A percentile compares a stretch with the other conserved stretches of the same genome.
Evolutionary conservation across 2,888 invertebrate genomes (phyloP).

Genomic region (Andrena minutula): DNA sequence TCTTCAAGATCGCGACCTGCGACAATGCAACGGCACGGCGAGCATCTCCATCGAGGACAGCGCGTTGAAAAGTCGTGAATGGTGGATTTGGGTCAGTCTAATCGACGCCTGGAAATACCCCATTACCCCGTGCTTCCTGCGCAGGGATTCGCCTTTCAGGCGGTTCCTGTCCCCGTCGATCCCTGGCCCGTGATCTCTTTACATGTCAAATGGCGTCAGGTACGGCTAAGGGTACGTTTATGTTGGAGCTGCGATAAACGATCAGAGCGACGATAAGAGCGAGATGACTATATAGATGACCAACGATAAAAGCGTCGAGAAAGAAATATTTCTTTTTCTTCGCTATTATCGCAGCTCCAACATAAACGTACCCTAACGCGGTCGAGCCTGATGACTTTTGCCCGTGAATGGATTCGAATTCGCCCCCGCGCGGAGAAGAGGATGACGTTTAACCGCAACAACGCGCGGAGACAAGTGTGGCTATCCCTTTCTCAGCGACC

Average conservation of each 20-base stretch:
- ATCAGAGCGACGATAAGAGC: too few species aligned
- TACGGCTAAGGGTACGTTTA: too few species aligned
- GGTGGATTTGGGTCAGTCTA: conserved; percentile 33
- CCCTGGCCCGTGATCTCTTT: conserved; percentile 12
- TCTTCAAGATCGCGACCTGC: not conserved
- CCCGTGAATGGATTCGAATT: conserved; percentile 1
- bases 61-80: conserved; percentile 18
- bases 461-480: conserved; percentile 28
- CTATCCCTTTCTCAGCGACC: conserved; percentile 36
- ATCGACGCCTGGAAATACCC: conserved; percentile 26
- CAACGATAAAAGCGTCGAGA: too few species aligned
- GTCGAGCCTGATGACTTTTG: not conserved
- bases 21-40: not conserved
- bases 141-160: conserved; percentile 1
- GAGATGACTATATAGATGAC: too few species aligned
- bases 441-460: conserved; percentile 21
- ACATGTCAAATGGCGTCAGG: not conserved
- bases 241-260: too few species aligned
- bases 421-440: not conserved
- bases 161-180: conserved; percentile 22
- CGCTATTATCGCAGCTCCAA: too few species aligned
- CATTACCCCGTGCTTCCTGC: conserved; percentile 28
- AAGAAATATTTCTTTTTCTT: too few species aligned
- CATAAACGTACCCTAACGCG: too few species aligned
- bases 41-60: not conserved